These are phyloP conservation scores for Ptilodon capucinus DNA, from an alignment of 2,888 invertebrate species.

Conservation along the genomic window DNA sequence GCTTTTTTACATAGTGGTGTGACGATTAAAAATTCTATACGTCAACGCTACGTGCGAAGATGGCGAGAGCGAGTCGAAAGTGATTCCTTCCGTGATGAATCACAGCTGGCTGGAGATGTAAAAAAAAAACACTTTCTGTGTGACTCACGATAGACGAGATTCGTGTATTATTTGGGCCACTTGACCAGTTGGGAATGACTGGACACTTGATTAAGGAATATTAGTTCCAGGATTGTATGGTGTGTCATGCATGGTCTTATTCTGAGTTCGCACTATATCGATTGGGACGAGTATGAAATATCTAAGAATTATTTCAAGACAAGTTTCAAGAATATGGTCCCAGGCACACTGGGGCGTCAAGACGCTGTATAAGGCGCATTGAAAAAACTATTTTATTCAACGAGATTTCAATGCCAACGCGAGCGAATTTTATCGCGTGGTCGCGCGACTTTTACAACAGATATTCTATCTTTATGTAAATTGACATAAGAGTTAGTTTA, in stretches of 20 bases:
- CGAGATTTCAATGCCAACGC: no score
- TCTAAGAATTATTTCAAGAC: no score
- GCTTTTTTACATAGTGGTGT: neutral
- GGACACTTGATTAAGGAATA: constrained; percentile 15
- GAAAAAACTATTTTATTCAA: no score
- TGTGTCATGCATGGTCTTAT: constrained; percentile 27
- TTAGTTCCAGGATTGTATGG: constrained; percentile 5
- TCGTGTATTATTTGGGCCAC: constrained; percentile 38
- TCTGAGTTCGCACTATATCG: neutral
- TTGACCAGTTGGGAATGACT: constrained; percentile 27
- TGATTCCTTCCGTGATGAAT: constrained; percentile 46
- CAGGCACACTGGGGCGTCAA: no score
- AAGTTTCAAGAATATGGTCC: no score
- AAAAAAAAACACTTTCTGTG: constrained; percentile 34
- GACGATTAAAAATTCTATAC: constrained; percentile 7
- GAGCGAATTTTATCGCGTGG: no score
- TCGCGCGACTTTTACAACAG: no score
- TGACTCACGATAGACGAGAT: constrained; percentile 41
- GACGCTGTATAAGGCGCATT: no score
- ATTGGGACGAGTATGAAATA: no score
- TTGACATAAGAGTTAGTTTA: no score
- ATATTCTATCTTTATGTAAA: no score
- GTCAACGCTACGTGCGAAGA: constrained; percentile 10
- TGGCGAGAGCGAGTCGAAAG: constrained; percentile 35
- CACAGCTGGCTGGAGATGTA: constrained; percentile 24